These are phyloP conservation scores for Ibidorhyncha struthersii DNA, from an alignment of 2,113 vertebrate genomes.

Conservation along the genomic window DNA sequence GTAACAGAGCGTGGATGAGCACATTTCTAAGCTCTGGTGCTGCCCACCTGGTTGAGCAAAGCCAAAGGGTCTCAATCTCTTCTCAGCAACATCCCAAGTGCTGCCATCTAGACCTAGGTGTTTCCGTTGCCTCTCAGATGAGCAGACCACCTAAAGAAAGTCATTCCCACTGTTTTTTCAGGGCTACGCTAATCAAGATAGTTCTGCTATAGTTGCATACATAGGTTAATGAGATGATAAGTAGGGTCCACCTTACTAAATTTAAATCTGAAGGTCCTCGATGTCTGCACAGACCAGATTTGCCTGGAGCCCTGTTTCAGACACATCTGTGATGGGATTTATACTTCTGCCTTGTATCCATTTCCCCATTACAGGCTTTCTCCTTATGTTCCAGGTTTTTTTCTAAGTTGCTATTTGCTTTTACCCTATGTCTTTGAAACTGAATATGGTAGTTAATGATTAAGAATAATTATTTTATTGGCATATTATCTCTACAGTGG, in stretches of 20 bases:
- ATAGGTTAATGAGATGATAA: background rate
- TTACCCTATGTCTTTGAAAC: background rate
- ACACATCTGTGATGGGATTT: background rate
- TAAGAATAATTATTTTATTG: slow-evolving; percentile 7
- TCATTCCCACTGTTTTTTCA: background rate
- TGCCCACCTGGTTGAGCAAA: background rate
- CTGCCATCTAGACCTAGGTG: background rate
- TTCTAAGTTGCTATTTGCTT: background rate
- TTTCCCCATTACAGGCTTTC: background rate
- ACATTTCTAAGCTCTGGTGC: background rate
- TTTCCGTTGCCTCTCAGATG: background rate
- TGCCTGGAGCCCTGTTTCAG: background rate
- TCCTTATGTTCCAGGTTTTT: background rate
- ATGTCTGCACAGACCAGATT: background rate
- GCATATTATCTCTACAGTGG: background rate
- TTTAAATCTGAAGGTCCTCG: background rate
- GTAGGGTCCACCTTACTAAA: background rate
- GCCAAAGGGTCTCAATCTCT: background rate
- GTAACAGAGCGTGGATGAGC: background rate
- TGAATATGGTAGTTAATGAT: background rate
- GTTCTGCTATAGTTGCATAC: background rate
- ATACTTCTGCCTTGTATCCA: background rate
- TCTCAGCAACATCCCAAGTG: background rate
- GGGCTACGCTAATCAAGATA: background rate
- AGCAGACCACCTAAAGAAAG: background rate